Evolutionary conservation across 2,797 vertebrate species (phyloP).

Genomic region (Microctenopoma steveboyesi): DNA sequence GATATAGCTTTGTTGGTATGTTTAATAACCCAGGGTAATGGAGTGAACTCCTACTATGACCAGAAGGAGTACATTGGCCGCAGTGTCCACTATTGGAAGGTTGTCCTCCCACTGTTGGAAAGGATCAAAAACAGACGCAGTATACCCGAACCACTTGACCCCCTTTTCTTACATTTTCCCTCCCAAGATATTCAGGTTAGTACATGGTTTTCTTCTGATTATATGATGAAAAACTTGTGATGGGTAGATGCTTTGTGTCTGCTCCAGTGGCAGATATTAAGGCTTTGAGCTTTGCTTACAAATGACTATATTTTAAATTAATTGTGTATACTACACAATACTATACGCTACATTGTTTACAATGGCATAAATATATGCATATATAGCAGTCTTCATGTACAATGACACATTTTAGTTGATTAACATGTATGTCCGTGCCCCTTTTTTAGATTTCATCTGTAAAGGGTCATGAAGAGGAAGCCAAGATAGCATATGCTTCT

Average conservation of each 20-base stretch:
- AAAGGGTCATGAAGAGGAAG: conserved; percentile 88
- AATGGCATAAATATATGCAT: too few relatives aligned
- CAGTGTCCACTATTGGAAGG: conserved; percentile 95
- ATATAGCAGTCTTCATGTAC: too few relatives aligned
- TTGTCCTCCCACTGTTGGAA: conserved; percentile 89
- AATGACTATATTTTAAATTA: too few relatives aligned
- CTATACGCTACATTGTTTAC: too few relatives aligned
- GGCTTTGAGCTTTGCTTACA: background rate
- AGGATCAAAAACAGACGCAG: conserved; percentile 87
- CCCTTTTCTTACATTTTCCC: conserved; percentile 93
- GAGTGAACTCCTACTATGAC: conserved; percentile 93
- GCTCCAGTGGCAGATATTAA: background rate
- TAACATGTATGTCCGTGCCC: conserved; percentile 7
- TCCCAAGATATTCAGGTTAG: conserved; percentile 92
- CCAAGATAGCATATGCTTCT: conserved; percentile 86
- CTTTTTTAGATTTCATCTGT: conserved; percentile 84
- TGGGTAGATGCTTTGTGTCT: background rate
- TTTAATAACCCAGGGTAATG: conserved; percentile 81
- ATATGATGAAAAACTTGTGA: background rate
- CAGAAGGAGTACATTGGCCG: conserved; percentile 94
- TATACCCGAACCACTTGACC: conserved; percentile 93
- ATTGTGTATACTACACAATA: too few relatives aligned
- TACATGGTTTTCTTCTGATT: background rate
- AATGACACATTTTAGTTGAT: background rate
- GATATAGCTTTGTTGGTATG: conserved; percentile 6